Evolutionary conservation across 2,888 invertebrate genomes (phyloP).

Genomic region (Hipparchia semele): DNA sequence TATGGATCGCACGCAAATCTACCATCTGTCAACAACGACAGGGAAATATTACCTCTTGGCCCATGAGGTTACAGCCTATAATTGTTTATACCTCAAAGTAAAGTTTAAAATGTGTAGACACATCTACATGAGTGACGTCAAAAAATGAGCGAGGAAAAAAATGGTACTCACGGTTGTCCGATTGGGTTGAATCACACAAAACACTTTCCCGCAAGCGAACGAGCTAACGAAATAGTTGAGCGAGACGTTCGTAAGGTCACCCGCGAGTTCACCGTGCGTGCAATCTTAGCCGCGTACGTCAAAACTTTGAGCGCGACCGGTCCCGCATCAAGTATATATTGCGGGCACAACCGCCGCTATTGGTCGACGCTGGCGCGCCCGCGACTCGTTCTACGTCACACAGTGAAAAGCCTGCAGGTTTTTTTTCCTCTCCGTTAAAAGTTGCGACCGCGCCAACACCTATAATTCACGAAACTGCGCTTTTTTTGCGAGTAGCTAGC

Average conservation of each 20-base stretch:
- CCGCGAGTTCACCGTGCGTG: constrained; percentile 54
- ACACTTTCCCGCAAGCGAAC: constrained; percentile 57
- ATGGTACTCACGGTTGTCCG: constrained; percentile 64
- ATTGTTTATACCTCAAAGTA: not conserved
- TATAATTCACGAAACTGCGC: constrained; percentile 34
- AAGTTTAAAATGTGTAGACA: not conserved
- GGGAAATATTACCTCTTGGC: constrained; percentile 22
- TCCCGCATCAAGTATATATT: constrained; percentile 66
- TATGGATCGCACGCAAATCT: constrained; percentile 41
- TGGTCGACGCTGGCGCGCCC: constrained; percentile 67
- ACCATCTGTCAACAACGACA: constrained; percentile 34
- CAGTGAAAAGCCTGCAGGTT: constrained; percentile 63
- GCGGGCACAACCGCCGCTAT: constrained; percentile 54
- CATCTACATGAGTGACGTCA: not conserved
- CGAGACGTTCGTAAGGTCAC: constrained; percentile 44
- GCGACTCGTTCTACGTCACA: constrained; percentile 63
- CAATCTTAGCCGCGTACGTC: constrained; percentile 57
- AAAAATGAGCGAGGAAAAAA: constrained; percentile 23
- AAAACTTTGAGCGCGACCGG: constrained; percentile 62
- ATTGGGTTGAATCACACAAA: constrained; percentile 49
- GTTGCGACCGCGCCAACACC: constrained; percentile 42
- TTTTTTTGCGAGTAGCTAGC: constrained; percentile 27
- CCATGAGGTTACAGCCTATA: constrained; percentile 7
- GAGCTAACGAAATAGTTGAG: constrained; percentile 35
- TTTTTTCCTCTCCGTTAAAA: constrained; percentile 48